phyloP scores from a whole-genome alignment of 2,888 invertebrate species.

The Gymnocheta viridis region DNA sequence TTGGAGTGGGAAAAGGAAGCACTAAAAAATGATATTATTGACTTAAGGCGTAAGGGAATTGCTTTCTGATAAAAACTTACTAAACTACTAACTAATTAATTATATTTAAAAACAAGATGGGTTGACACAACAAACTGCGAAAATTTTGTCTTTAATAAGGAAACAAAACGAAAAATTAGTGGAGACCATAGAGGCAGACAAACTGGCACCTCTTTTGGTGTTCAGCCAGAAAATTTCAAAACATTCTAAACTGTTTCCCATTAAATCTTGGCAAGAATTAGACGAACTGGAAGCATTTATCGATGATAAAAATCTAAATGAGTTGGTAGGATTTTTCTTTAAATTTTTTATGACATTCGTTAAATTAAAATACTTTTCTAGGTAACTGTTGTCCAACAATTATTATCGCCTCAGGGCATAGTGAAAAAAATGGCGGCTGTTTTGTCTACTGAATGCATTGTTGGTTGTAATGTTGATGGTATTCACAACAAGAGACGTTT shows the following conservation, averaged over 20 bases:
- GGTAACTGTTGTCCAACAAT: constrained; percentile 46
- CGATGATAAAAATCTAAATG: constrained; percentile 24
- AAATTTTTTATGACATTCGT: not conserved
- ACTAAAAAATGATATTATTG: constrained; percentile 47
- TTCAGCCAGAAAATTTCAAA: constrained; percentile 25
- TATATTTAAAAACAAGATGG: constrained; percentile 11
- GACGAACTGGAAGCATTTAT: constrained; percentile 39
- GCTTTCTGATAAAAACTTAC: not conserved
- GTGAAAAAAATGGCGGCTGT: constrained; percentile 30
- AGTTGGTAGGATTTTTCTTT: constrained; percentile 27
- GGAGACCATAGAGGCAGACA: constrained; percentile 9
- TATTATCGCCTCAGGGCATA: constrained; percentile 47
- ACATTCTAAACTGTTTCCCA: constrained; percentile 48
- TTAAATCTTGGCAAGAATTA: constrained; percentile 27
- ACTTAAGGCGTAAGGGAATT: constrained; percentile 49
- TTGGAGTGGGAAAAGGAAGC: constrained; percentile 42
- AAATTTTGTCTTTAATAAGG: constrained; percentile 39
- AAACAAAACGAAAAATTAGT: constrained; percentile 48
- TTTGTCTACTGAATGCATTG: constrained; percentile 26
- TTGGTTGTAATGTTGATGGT: constrained; percentile 51
- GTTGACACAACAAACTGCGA: constrained; percentile 40
- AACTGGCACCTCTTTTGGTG: constrained; percentile 5
- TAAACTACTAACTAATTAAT: not conserved
- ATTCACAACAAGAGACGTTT: constrained; percentile 40
- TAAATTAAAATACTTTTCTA: not conserved